Evolutionary conservation across 2,888 invertebrate genomes (phyloP).

Genomic region (Drosophila nr. perissopoda): DNA sequence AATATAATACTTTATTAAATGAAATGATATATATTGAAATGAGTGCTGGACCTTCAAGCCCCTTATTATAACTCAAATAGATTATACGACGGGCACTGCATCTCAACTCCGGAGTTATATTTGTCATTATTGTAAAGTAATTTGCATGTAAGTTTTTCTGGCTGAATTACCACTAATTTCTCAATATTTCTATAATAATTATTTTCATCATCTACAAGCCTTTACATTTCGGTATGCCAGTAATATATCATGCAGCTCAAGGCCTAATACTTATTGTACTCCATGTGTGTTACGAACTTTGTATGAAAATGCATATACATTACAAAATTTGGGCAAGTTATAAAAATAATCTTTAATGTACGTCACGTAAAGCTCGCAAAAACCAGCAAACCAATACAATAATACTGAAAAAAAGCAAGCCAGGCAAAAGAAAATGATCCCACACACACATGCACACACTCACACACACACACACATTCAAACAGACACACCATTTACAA

Average conservation of each 20-base stretch:
- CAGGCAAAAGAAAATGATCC: slow-evolving; percentile 33
- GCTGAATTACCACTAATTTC: neutral
- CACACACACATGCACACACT: slow-evolving; percentile 11
- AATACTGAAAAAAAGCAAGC: slow-evolving; percentile 26
- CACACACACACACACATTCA: neutral
- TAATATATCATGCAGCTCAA: neutral
- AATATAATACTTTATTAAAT: neutral
- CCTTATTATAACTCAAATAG: neutral
- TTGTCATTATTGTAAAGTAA: neutral
- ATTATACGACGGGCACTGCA: neutral
- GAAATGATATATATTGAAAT: neutral
- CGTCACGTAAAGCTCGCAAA: slow-evolving; percentile 61
- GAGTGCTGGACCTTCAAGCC: neutral
- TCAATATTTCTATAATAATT: neutral
- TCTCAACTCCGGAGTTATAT: neutral
- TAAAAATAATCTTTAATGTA: slow-evolving; percentile 38
- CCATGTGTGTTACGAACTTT: neutral
- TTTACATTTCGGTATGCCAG: neutral
- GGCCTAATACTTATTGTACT: neutral
- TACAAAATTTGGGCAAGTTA: neutral
- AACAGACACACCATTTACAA: neutral
- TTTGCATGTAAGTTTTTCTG: neutral
- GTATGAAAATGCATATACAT: neutral
- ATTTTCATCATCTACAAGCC: neutral
- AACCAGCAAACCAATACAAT: slow-evolving; percentile 48